Evolutionary conservation across 1,140 invertebrate species (phyloP).

Genomic region (Littorina saxatilis): DNA sequence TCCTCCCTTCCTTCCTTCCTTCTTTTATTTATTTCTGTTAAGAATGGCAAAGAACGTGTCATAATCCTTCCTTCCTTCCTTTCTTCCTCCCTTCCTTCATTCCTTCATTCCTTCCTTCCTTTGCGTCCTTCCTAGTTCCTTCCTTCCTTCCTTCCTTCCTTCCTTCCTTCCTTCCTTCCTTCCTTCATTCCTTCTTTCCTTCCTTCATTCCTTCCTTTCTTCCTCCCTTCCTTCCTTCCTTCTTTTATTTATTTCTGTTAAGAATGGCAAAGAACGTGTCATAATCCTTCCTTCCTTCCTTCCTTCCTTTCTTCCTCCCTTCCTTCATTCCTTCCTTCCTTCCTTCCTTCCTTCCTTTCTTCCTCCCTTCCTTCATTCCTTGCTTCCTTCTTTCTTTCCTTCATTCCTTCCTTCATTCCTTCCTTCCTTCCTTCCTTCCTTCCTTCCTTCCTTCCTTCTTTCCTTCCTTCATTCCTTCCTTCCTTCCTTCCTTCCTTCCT

Average conservation of each 20-base stretch:
- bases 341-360: not conserved
- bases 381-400: not conserved
- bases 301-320: not conserved
- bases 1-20: constrained; percentile 34
- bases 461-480: not conserved
- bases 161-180: constrained; percentile 11
- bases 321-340: not conserved
- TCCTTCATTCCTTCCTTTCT: not conserved
- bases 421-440: too few species aligned
- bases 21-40: constrained; percentile 30
- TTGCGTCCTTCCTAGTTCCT: not conserved
- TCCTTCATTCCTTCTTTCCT: not conserved
- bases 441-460: not conserved
- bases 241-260: too few species aligned
- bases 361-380: too few species aligned
- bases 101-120: constrained; percentile 1
- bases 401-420: not conserved
- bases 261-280: not conserved
- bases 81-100: not conserved
- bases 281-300: not conserved
- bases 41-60: not conserved
- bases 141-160: not conserved
- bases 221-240: not conserved
- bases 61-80: constrained; percentile 18
- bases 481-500: not conserved